A percentile compares a stretch with the other conserved stretches of the same genome.
phyloP scores from a whole-genome alignment of 2,113 vertebrate species.

The Perognathus longimembris region DNA sequence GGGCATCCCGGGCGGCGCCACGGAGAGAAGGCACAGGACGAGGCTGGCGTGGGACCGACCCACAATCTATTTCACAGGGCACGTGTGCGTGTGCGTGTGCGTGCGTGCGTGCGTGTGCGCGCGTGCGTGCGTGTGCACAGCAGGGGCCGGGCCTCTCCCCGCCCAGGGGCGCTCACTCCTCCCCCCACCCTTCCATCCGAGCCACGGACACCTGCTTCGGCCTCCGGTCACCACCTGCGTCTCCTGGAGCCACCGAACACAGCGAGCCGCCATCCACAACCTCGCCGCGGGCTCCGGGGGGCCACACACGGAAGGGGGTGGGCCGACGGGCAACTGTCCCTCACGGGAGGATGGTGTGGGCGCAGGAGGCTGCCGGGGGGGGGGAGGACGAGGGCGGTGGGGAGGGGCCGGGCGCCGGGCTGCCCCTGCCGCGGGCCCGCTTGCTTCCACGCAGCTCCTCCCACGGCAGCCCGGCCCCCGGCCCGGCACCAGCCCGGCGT shows the following conservation, averaged over 20 bases:
- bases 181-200: neutral
- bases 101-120: neutral
- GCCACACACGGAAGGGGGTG: fast-evolving
- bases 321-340: fast-evolving
- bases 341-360: conserved; percentile 41
- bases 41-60: neutral
- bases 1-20: too few species aligned
- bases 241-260: neutral
- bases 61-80: neutral
- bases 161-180: neutral
- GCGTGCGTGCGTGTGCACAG: neutral
- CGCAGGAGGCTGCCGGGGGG: conserved; percentile 56
- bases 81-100: neutral
- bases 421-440: too few species aligned
- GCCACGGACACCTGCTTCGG: neutral
- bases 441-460: fast-evolving
- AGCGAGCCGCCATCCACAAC: neutral
- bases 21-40: neutral
- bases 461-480: neutral
- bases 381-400: fast-evolving
- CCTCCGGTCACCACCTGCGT: neutral
- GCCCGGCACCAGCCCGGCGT: too few species aligned
- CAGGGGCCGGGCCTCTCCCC: neutral
- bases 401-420: too few species aligned
- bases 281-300: too few species aligned